Evolutionary conservation across 2,113 vertebrate genomes (phyloP), one percentile per base, ranked within the genome.

Genomic region (Megaceryle maxima): DNA sequence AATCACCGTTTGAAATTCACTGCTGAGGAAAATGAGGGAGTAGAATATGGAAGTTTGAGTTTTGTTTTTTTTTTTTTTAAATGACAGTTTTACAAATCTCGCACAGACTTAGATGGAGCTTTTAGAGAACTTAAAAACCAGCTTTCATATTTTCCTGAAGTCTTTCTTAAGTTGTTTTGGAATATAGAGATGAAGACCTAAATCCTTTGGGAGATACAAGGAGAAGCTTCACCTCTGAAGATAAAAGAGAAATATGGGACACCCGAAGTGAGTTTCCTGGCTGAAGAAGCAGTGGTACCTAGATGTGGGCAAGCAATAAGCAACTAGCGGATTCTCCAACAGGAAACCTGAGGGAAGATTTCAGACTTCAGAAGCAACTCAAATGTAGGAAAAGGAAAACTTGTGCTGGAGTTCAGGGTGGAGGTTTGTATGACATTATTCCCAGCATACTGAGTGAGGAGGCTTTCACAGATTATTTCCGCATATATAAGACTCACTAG

Each of bases 391-490:
- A 11, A 16, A 60, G 33, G 14, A 16, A 78, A 84, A 57, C 4
- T 25, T 67, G 37, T 7, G 15, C 39, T 78, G n/a, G 24, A 59
- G 28, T 16, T 59, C 16, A 53, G 33, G 10, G 10, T 28, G 33
- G 24, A 6, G 5, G 22, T 24, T 37, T 3, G 1, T 1, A 5
- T 7, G 41, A 4, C 6, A 8, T 37, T 35, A 24, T 87, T 83
- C 80, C 50, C 28, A 28, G 41, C 8, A 28, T 5, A 1, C 2
- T 25, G 51, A 78, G 31, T 6, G 11, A 66, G 13, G 25, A 86
- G 11, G 6, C 41, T 83, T 92, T 80, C 63, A 69, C 20, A 83
- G 72, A 55, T 29, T 5, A 14, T 91, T 66, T 33, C 56, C 63
- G 43, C 16, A 7, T 67, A 8, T 9, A 2, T 31, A 44, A 72